Evolutionary conservation across 2,113 vertebrate species (phyloP).

Genomic region (Caloenas nicobarica): DNA sequence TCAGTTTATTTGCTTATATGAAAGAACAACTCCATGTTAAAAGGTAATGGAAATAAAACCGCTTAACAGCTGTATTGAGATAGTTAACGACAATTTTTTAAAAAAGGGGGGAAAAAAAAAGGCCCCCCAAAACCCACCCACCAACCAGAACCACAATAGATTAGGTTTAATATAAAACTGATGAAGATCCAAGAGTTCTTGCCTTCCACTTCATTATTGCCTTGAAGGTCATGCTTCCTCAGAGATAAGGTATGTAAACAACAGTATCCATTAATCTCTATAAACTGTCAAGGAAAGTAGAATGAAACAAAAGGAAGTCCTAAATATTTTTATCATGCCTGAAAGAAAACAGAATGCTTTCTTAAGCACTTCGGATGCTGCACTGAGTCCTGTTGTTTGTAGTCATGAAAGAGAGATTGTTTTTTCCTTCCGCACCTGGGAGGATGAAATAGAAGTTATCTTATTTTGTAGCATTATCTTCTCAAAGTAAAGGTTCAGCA

Average conservation of each 20-base stretch:
- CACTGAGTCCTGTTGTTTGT: background rate
- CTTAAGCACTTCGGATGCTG: background rate
- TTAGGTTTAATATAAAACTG: background rate
- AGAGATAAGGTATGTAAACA: background rate
- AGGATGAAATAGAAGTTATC: background rate
- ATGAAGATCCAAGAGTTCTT: slow-evolving; percentile 15
- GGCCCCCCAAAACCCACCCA: background rate
- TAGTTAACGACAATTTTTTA: background rate
- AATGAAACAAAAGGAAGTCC: background rate
- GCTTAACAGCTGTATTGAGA: background rate
- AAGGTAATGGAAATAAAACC: background rate
- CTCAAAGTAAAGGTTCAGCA: background rate
- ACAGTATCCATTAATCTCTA: background rate
- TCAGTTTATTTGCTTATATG: background rate
- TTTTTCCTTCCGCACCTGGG: background rate
- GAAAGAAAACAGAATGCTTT: background rate
- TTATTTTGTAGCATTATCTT: background rate
- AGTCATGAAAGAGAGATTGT: background rate
- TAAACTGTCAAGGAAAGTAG: background rate
- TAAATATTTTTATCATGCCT: background rate
- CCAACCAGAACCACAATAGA: background rate
- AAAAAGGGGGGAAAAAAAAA: background rate
- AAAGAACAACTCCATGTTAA: background rate
- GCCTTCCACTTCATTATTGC: background rate
- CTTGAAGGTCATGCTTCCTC: background rate